Evolutionary conservation across 2,797 vertebrate genomes (phyloP), one percentile per base, ranked within the genome.

Genomic region (Hirundo rustica): DNA sequence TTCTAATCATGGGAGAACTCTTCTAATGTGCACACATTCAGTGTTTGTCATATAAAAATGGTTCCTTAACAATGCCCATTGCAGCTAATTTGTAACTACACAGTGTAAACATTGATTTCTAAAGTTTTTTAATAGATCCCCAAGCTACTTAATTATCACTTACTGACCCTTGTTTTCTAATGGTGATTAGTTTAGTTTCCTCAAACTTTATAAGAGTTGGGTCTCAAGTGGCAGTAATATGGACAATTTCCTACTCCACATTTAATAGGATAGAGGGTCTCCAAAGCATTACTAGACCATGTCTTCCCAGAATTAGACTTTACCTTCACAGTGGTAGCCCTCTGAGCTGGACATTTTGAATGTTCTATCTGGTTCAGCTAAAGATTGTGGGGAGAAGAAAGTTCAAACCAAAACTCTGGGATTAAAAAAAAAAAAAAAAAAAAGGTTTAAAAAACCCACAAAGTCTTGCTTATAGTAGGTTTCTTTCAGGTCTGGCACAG

Each of bases 61-160:
- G 61, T 65, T 94, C 67, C 92, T 92, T 96, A 97, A 96, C 96
- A 97, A 97, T 96, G 95, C 96, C 96, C 96, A 87, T 92, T 92
- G 96, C 96, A 96, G 93, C 94, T 96, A 95, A 97, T 97, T 97
- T 97, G 95, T 97, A 95, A 87, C 90, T 62, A 87, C 85, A 65
- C 30, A 90, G 71, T 93, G 96, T 96, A 95, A 95, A 96, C 97
- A 96, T 65, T 97, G 97, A 97, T 97, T 97, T 97, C 93, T 89
- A 88, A 96, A 97, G 96, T 96, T 97, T 95, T 95, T 97, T 97
- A 97, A 97, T 97, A 96, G 97, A 97, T 97, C 97, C 97, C 97
- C 76, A 42, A 97, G 97, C 97, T 97, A 97, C 97, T 98, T 98
- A 97, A 97, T 98, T 97, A 97, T 91, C 90, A 85, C 83, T 96